These are phyloP conservation scores for Bettongia penicillata DNA, from an alignment of 2,113 vertebrate genomes.

Conservation along the genomic window DNA sequence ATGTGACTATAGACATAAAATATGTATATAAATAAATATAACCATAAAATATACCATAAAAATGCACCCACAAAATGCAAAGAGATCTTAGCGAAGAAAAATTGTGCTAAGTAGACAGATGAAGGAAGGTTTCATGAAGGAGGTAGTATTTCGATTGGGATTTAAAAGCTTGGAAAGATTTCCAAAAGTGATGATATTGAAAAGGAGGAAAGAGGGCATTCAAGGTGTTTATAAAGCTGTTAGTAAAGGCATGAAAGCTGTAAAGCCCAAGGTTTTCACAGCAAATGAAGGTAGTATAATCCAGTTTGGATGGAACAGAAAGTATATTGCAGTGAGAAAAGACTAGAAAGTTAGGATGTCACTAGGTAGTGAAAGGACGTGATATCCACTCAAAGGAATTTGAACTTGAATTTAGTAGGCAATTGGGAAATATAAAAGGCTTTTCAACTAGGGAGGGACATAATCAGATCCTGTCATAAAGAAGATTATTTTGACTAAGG, in stretches of 20 bases:
- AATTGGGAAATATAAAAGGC: not conserved
- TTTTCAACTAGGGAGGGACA: not conserved
- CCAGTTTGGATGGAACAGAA: not conserved
- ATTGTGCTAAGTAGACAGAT: not conserved
- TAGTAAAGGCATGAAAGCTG: not conserved
- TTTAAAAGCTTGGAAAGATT: not conserved
- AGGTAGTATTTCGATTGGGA: not conserved
- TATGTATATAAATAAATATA: not conserved
- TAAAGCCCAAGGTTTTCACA: not conserved
- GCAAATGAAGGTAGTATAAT: not conserved
- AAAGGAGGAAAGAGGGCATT: not conserved
- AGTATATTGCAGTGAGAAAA: not conserved
- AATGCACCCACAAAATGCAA: not conserved
- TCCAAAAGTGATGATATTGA: not conserved
- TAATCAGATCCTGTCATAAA: not conserved
- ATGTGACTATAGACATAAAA: not conserved
- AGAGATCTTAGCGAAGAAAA: not conserved
- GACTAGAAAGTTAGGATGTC: not conserved
- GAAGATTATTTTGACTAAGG: not conserved
- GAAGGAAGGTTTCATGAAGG: not conserved
- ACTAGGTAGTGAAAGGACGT: not conserved
- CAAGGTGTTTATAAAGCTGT: not conserved
- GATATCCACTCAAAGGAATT: not conserved
- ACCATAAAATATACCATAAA: not conserved
- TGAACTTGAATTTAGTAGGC: slow-evolving; percentile 18